Base-by-base conservation (phyloP, 2,888 invertebrate genomes). In the Drosophila limbata region DNA sequence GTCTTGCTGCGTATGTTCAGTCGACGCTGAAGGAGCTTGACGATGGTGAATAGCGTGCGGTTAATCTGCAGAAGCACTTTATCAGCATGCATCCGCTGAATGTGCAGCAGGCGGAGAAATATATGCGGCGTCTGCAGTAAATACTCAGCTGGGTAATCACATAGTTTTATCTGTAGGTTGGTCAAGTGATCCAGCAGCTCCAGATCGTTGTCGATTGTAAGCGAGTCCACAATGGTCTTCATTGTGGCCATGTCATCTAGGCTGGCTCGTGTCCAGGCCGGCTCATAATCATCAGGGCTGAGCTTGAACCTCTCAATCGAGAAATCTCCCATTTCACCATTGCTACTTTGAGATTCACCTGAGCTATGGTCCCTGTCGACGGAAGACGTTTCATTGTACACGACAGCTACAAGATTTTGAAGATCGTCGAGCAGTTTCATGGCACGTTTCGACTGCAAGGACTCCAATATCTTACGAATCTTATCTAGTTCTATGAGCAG, bases 141-240 rank as follows among this genome's bases (percentile, higher is more conserved):
- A 63, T 91, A 92, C 53, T 93, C 93, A 0, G 88, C 77, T 0
- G 93, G 92, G 79, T 91, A 93, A 59, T 93, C 93, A 13, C 57
- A 50, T 37, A 93, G 79, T 4, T 89, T 90, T 1, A 90, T 79
- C 40, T 90, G 83, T 11, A 93, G 48, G 56, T 87, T 89, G 1
- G 78, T 78, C 0, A 92, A 42, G 0, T 87, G 81, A 52, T 88
- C 81, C 2, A 87, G 72, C 19, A 92, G 37, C 13, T 90, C 86
- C 9, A 56, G 17, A 3, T 69, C 62, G 2, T 66, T 66, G 11
- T 59, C 66, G n/a, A 21, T 35, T 0, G 61, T 31, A 47, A 76
- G 10, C 52, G 59, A 15, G 10, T 92, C 90, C 1, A 81, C 69
- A 28, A 92, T 53, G 11, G 81, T 72, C 50, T 84, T 88, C 74